Base-by-base conservation (phyloP, 2,113 vertebrate species). In the Dendrocopos noguchii region DNA sequence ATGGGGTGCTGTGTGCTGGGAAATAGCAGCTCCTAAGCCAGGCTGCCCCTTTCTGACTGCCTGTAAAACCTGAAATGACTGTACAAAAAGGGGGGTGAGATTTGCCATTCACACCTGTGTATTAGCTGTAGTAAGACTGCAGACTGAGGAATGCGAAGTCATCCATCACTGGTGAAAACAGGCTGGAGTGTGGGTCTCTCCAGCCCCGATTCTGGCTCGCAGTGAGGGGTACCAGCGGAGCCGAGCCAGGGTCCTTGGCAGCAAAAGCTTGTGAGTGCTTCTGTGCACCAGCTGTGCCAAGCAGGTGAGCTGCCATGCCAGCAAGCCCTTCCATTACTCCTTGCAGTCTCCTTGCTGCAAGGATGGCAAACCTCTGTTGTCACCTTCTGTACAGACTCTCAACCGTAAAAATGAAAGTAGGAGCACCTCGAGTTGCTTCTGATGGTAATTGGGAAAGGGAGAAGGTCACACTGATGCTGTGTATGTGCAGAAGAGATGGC, bases 391-490 rank as follows among this genome's bases (percentile, higher is more conserved):
- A 27, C 14, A 57, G 44, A 19, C 21, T 10, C 25, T 0, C 1
- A 29, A 0, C 20, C 42, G 66, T 31, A 5, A 4, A 28, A 4
- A 25, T 19, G 19, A 18, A 57, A 24, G 12, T 2, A 1, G 22
- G 27, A 77, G 1, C 31, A 33, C 4, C 15, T 0, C 16, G 1
- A 9, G n/a, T 9, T 76, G 34, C 31, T 44, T 39, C 53, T 34
- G 59, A 47, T 24, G 31, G 24, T 63, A 9, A 5, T 0, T 17
- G 34, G 60, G 59, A 34, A 14, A 13, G 34, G 8, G 25, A 42
- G 27, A 15, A 28, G 10, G 28, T 70, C 36, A 1, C 1, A 0
- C 21, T 17, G 50, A 28, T 52, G 59, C 47, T 0, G 0, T 9
- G 53, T 56, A 25, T 0, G 2, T 12, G 64, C 53, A 55, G 3